Evolutionary conservation across 2,888 invertebrate species (phyloP), one percentile per base, ranked within the genome.

Genomic region (Drosophila kanekoi): DNA sequence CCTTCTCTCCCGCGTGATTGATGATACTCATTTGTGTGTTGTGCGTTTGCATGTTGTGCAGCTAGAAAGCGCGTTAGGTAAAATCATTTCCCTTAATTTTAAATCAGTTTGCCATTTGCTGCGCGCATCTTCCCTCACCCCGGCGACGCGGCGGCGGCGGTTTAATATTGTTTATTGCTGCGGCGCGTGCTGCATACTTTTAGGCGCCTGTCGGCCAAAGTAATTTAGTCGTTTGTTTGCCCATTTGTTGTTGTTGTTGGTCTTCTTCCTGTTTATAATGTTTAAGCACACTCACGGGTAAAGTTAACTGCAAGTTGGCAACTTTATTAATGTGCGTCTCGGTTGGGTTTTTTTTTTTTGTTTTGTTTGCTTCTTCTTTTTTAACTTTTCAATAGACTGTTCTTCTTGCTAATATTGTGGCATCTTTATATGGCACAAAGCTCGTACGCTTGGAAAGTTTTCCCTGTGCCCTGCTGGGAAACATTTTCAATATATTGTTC

Each of bases 51-150:
- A 45, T 67, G 54, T 41, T 47, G 32, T 48, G 43, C 16, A 28
- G 41, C 51, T 51, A 43, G 28, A 57, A 28, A 61, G 45, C 58
- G 59, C 72, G 67, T 70, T 76, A 73, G 64, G 70, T 74, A 82
- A 79, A 82, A 82, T 85, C 78, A 88, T 88, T 80, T 77, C 74
- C 79, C 81, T 88, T 88, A 85, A 85, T 88, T 85, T 85, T 83
- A 85, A 85, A 88, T 85, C 85, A 85, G 85, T 85, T 85, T 86
- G 64, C 83, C 83, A 83, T 85, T 84, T 85, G 69, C 66, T 66
- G 51, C 38, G 40, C 33, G 49, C 76, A 79, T 64, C 68, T 78
- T 66, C 47, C 13, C 23, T 13, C 6, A 11, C 43, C 14, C 38
- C 62, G 28, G 47, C 28, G n/a, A 59, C 59, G 45, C 43, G 64